Percentiles rank a stretch among this genome's conserved stretches.
Conservation (phyloP, 1,140 invertebrate genomes). For the Nomia melanderi region DNA sequence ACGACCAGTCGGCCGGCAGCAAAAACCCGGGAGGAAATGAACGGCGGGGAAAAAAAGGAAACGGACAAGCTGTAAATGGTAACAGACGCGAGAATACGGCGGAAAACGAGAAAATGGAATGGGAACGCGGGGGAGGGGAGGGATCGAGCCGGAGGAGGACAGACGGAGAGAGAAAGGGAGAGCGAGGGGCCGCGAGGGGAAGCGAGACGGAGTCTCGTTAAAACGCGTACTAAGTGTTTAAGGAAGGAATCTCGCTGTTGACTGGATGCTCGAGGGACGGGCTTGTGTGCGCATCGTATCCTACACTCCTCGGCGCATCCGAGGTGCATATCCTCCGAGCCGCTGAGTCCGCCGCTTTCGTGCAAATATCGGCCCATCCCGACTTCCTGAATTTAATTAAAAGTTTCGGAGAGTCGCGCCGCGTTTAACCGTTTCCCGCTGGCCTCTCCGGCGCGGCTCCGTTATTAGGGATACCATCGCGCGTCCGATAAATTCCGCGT, state of each 20-base stretch:
- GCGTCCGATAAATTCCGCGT: too few relatives aligned
- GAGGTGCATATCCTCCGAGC: too few relatives aligned
- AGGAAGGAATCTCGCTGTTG: constrained; percentile 35
- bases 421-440: background rate
- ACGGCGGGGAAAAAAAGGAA: constrained; percentile 16
- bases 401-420: background rate
- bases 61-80: background rate
- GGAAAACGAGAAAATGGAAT: constrained; percentile 14
- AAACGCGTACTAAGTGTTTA: constrained; percentile 45
- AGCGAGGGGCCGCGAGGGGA: background rate
- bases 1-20: too few relatives aligned
- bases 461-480: too few relatives aligned
- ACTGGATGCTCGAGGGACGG: constrained; percentile 25
- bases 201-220: constrained; percentile 34
- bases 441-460: too few relatives aligned
- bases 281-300: constrained; percentile 4
- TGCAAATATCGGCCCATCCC: constrained; percentile 15
- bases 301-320: background rate
- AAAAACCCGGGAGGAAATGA: constrained; percentile 7
- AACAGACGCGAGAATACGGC: constrained; percentile 1
- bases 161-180: background rate
- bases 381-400: constrained; percentile 41
- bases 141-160: background rate
- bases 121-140: too few relatives aligned
- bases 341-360: constrained; percentile 32